Conservation (phyloP, 2,888 invertebrate genomes). For the Protonemura montana region DNA sequence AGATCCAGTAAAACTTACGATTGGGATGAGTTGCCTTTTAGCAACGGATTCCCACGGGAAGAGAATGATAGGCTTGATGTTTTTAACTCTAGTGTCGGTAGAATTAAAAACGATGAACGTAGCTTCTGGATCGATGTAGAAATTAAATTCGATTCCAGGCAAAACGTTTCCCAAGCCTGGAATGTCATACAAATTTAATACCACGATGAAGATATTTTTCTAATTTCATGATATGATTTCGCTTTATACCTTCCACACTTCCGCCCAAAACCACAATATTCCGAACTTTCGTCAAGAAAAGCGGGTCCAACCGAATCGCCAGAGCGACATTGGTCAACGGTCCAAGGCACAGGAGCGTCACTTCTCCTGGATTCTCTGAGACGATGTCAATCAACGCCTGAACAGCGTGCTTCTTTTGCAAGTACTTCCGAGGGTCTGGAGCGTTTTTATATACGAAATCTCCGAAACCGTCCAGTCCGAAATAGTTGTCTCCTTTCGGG, state of each 20-base stretch:
- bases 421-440: constrained; percentile 51
- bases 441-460: constrained; percentile 57
- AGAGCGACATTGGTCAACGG: constrained; percentile 66
- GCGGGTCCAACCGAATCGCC: constrained; percentile 59
- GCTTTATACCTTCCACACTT: constrained; percentile 53
- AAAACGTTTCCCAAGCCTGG: constrained; percentile 56
- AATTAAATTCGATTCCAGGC: constrained; percentile 66
- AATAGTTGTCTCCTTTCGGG: constrained; percentile 53
- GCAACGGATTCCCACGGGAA: constrained; percentile 63
- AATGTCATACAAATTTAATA: constrained; percentile 34
- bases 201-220: too few species aligned
- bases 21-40: constrained; percentile 15
- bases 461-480: constrained; percentile 64
- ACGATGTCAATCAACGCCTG: constrained; percentile 58
- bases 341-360: constrained; percentile 59
- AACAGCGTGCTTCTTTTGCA: constrained; percentile 59
- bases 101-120: constrained; percentile 62
- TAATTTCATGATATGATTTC: too few species aligned
- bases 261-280: constrained; percentile 57
- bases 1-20: constrained; percentile 10
- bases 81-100: constrained; percentile 52
- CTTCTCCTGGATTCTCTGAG: constrained; percentile 54
- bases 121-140: constrained; percentile 66
- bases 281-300: constrained; percentile 55
- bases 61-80: constrained; percentile 57